phyloP scores from a whole-genome alignment of 2,113 vertebrate species.

The Pollachius pollachius region DNA sequence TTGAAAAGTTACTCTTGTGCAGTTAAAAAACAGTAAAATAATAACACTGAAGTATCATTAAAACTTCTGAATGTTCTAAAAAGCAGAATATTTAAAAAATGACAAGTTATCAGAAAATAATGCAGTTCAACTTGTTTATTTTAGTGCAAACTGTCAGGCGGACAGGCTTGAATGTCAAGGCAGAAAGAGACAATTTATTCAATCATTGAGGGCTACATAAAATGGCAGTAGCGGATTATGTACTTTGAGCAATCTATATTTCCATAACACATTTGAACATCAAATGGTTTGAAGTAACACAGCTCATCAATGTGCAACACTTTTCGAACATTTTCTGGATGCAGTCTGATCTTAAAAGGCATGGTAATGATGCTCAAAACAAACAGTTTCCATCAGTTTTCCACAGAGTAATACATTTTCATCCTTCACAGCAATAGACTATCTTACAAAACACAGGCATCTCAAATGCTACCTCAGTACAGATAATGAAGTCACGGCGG shows the following conservation, averaged over 20 bases:
- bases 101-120: conserved; percentile 15
- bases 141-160: conserved; percentile 6
- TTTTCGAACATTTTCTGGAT: conserved; percentile 22
- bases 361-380: conserved; percentile 30
- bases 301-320: conserved; percentile 17
- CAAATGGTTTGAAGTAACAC: conserved; percentile 35
- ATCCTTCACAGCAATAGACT: conserved; percentile 36
- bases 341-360: conserved; percentile 24
- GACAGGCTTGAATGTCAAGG: conserved; percentile 14
- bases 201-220: conserved; percentile 14
- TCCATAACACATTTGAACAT: conserved; percentile 29
- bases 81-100: conserved; percentile 1
- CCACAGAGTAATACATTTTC: conserved; percentile 20
- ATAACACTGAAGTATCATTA: conserved; percentile 2
- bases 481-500: conserved; percentile 21
- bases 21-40: conserved; percentile 4
- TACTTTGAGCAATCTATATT: conserved; percentile 21
- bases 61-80: neutral
- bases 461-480: conserved; percentile 25
- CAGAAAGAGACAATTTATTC: neutral
- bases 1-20: conserved; percentile 10
- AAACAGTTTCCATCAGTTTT: conserved; percentile 10
- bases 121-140: conserved; percentile 10
- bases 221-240: conserved; percentile 24
- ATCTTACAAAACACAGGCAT: conserved; percentile 34